Percentiles rank a stretch among this genome's conserved stretches.
phyloP scores from a whole-genome alignment of 2,797 vertebrate species.

The Carduelis carduelis region DNA sequence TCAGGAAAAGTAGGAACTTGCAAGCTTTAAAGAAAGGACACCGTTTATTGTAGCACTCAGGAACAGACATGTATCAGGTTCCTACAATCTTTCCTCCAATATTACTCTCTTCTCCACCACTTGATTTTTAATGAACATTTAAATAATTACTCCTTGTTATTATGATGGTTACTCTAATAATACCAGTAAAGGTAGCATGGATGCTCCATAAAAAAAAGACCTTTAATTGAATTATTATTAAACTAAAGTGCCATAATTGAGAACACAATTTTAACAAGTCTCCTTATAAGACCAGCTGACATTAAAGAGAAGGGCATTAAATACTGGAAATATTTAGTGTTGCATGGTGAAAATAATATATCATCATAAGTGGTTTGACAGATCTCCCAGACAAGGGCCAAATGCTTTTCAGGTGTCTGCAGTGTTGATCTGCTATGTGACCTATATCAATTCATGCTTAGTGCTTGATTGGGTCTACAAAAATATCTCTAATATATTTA shows the following conservation, averaged over 20 bases:
- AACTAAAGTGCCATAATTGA: slow-evolving; percentile 59
- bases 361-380: not conserved
- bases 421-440: not conserved
- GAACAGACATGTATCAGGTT: slow-evolving; percentile 8
- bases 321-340: not conserved
- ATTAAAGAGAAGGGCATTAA: slow-evolving; percentile 26
- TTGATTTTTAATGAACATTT: slow-evolving; percentile 60
- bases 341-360: slow-evolving; percentile 21
- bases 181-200: slow-evolving; percentile 54
- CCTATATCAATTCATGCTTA: not conserved
- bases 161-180: slow-evolving; percentile 56
- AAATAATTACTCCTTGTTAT: slow-evolving; percentile 62
- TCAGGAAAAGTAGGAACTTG: slow-evolving; percentile 40
- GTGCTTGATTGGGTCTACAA: not conserved
- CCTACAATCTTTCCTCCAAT: not conserved
- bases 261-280: slow-evolving; percentile 33
- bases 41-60: slow-evolving; percentile 47
- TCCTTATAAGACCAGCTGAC: slow-evolving; percentile 32
- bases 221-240: slow-evolving; percentile 68
- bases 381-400: not conserved
- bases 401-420: not conserved
- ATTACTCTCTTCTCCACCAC: not conserved
- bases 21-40: slow-evolving; percentile 26
- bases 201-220: slow-evolving; percentile 63
- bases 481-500: not conserved